These are phyloP conservation scores for Holcopasites calliopsidis DNA, from an alignment of 1,140 invertebrate species.

Conservation along the genomic window DNA sequence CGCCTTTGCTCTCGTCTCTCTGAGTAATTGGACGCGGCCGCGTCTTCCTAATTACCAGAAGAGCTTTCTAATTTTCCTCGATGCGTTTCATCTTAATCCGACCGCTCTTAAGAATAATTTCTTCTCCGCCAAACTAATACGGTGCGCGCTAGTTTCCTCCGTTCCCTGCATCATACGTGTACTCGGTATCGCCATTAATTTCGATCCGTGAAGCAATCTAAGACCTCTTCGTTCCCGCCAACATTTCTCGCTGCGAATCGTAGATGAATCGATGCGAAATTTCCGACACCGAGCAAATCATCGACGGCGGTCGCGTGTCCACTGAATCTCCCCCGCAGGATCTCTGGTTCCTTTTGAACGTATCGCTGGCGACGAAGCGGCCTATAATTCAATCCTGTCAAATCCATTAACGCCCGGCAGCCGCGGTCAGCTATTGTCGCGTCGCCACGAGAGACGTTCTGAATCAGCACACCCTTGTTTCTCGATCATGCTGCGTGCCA, in stretches of 20 bases:
- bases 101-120: slow-evolving; percentile 8
- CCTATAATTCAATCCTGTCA: slow-evolving; percentile 70
- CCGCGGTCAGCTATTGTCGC: slow-evolving; percentile 39
- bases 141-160: not conserved
- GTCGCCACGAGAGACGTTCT: slow-evolving; percentile 38
- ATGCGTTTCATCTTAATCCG: slow-evolving; percentile 18
- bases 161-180: not conserved
- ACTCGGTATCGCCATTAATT: not conserved
- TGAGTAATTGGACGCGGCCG: slow-evolving; percentile 53
- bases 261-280: slow-evolving; percentile 60
- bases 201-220: not conserved
- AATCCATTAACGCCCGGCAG: slow-evolving; percentile 64
- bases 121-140: not conserved
- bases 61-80: slow-evolving; percentile 37
- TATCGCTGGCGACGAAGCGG: slow-evolving; percentile 50
- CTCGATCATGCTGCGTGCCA: not conserved
- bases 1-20: slow-evolving; percentile 22
- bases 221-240: slow-evolving; percentile 17
- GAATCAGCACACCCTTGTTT: slow-evolving; percentile 30
- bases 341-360: slow-evolving; percentile 33
- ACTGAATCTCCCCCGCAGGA: slow-evolving; percentile 39
- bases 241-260: slow-evolving; percentile 35
- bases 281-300: slow-evolving; percentile 62
- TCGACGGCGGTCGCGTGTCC: slow-evolving; percentile 61
- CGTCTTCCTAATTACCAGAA: slow-evolving; percentile 47